Conservation (phyloP, 2,113 vertebrate species). For the Mus spicilegus region DNA sequence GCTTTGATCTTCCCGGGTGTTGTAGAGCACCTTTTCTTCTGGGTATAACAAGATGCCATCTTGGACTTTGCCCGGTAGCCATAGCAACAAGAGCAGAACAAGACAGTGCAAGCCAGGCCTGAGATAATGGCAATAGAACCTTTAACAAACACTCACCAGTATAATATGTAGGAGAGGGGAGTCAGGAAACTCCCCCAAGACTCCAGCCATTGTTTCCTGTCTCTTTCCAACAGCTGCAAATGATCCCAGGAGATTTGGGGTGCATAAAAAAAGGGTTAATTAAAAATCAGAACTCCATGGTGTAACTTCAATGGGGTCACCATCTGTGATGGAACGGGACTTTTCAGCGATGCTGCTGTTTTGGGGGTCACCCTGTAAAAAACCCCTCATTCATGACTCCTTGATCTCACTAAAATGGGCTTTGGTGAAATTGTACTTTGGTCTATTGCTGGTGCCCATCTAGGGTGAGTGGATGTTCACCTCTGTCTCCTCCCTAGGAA, state of each 20-base stretch:
- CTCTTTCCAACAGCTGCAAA: background rate
- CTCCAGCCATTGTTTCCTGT: background rate
- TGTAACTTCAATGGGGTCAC: background rate
- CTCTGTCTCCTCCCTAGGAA: too few species aligned
- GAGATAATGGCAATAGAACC: background rate
- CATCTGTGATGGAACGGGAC: background rate
- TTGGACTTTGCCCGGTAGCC: constrained; percentile 9
- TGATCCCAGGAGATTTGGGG: background rate
- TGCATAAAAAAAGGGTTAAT: background rate
- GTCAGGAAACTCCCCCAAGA: background rate
- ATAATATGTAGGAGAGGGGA: background rate
- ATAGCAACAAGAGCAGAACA: background rate
- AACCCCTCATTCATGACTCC: too few species aligned
- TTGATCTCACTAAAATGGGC: background rate
- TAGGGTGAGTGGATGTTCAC: background rate
- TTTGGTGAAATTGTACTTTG: background rate
- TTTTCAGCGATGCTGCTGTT: background rate
- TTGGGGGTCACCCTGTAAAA: background rate
- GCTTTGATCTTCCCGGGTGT: background rate
- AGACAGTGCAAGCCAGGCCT: background rate
- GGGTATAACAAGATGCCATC: background rate
- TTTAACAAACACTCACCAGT: background rate
- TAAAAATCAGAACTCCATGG: background rate
- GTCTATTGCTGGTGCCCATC: background rate
- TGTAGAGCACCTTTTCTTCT: background rate